Evolutionary conservation across 2,888 invertebrate species (phyloP), one percentile per base, ranked within the genome.

Genomic region (Hartigia nigra): DNA sequence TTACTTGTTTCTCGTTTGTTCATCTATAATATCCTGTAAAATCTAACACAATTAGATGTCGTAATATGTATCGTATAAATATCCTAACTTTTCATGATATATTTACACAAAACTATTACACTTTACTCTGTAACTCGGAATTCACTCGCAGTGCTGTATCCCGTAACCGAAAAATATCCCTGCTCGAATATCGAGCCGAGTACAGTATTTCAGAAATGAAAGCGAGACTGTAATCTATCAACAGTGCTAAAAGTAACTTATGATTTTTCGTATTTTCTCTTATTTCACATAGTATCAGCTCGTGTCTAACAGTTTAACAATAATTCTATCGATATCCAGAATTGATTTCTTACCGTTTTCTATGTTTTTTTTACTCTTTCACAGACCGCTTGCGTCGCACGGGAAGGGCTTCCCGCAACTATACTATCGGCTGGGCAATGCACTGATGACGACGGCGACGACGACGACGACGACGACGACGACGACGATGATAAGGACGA

Each of bases 351-450:
- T 12, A 76, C 12, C 31, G 39, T 76, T n/a, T 35, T 12, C 11
- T 31, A 4, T 70, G 70, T 31, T 36, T 23, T 31, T 23, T 75
- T 81, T 88, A 88, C 90, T 87, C 86, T 90, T 85, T 93, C 94
- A 92, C 94, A 94, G 95, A 94, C 92, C 96, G 97, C 91, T 93
- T 95, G 92, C 95, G 95, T 90, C 95, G 97, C 91, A 93, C 95
- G 94, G 96, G 95, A 92, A 95, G 95, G 92, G 95, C 95, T 93
- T 94, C 95, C 86, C 95, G 96, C 92, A 97, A 96, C 92, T 96
- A 95, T 92, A 95, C 96, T 91, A 95, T 96, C 92, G 96, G 96
- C 90, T 95, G 94, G 88, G 84, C 87, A 81, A 82, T 86, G 85
- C 86, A 88, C 81, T 86, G 85, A 88, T 82, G 83, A 84, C 80